phyloP scores from a whole-genome alignment of 2,888 invertebrate genomes.

The Tholera decimalis region DNA sequence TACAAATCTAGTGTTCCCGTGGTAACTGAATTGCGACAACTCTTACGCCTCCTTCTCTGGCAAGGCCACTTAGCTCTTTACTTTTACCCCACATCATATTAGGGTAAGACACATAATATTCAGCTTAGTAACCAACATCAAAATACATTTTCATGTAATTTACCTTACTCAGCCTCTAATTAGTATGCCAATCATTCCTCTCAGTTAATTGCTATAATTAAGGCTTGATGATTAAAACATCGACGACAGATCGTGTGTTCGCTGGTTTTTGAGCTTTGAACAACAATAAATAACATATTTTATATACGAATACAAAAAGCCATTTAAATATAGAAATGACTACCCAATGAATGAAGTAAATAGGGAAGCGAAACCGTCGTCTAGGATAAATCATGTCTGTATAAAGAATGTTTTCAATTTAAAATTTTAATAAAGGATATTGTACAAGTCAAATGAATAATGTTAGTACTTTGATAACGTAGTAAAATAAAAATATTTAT shows the following conservation, averaged over 20 bases:
- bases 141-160: conserved; percentile 49
- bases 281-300: no score
- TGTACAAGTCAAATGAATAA: background rate
- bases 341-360: conserved; percentile 16
- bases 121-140: conserved; percentile 20
- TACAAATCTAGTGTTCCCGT: conserved; percentile 11
- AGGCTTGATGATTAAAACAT: conserved; percentile 25
- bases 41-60: conserved; percentile 24
- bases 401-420: conserved; percentile 3
- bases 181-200: conserved; percentile 52
- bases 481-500: background rate
- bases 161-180: conserved; percentile 46
- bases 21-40: conserved; percentile 37
- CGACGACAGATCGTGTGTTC: conserved; percentile 3
- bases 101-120: conserved; percentile 34
- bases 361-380: background rate
- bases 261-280: background rate
- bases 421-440: background rate
- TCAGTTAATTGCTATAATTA: conserved; percentile 41
- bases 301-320: no score
- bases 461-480: background rate
- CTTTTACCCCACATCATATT: conserved; percentile 32
- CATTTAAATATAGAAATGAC: no score
- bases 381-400: background rate
- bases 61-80: conserved; percentile 31